Evolutionary conservation across 1,140 invertebrate genomes (phyloP).

Genomic region (Drosophila baimaii): DNA sequence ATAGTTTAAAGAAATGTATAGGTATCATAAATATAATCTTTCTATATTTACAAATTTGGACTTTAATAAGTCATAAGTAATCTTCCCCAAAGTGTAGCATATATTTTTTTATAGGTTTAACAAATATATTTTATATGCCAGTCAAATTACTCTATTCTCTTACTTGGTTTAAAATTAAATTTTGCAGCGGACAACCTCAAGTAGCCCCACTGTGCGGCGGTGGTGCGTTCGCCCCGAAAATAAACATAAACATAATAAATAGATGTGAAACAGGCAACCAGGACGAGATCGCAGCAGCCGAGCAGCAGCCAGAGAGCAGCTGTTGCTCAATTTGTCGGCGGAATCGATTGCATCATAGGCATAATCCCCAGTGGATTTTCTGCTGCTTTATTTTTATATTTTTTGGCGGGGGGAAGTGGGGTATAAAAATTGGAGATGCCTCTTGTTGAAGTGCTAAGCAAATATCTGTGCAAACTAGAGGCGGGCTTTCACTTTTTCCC

Average conservation of each 20-base stretch:
- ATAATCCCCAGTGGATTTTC: slow-evolving; percentile 25
- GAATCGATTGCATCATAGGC: slow-evolving; percentile 66
- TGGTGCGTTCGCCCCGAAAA: slow-evolving; percentile 48
- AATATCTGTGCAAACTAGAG: slow-evolving; percentile 26
- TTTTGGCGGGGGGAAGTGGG: background rate
- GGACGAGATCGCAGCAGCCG: slow-evolving; percentile 37
- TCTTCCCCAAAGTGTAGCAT: too few relatives aligned
- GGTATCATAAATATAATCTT: too few relatives aligned
- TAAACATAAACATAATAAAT: slow-evolving; percentile 38
- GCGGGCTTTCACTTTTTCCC: slow-evolving; percentile 71
- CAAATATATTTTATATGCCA: too few relatives aligned
- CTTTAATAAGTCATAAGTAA: too few relatives aligned
- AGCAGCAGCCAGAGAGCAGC: slow-evolving; percentile 11
- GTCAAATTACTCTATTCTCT: too few relatives aligned
- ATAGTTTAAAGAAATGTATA: too few relatives aligned
- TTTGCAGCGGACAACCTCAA: too few relatives aligned
- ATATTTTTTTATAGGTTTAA: too few relatives aligned
- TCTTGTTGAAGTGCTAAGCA: slow-evolving; percentile 30
- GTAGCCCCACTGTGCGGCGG: too few relatives aligned
- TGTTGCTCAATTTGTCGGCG: slow-evolving; percentile 54
- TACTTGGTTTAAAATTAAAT: too few relatives aligned
- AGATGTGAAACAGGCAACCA: slow-evolving; percentile 36
- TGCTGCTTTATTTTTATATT: slow-evolving; percentile 7
- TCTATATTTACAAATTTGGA: too few relatives aligned
- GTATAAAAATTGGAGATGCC: slow-evolving; percentile 40